These are phyloP conservation scores for Capreolus pygargus DNA, from an alignment of 2,113 vertebrate genomes.

Conservation along the genomic window DNA sequence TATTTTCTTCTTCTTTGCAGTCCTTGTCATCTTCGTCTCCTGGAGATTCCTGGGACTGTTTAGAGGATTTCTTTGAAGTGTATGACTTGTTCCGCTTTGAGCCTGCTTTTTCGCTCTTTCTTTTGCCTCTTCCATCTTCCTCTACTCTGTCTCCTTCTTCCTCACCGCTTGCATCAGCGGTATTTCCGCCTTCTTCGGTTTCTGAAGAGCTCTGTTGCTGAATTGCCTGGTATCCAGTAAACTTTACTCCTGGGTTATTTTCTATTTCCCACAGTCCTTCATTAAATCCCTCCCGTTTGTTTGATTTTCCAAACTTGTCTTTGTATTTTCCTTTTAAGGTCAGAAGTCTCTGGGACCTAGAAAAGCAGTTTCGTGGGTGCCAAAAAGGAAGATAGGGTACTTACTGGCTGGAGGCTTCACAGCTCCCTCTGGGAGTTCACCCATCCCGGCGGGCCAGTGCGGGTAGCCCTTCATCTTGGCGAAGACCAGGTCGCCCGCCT, in stretches of 20 bases:
- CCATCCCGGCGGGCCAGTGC: slow-evolving; percentile 91
- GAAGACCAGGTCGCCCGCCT: slow-evolving; percentile 94
- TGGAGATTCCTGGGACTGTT: not conserved
- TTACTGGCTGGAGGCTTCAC: not conserved
- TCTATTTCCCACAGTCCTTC: not conserved
- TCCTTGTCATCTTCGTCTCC: not conserved
- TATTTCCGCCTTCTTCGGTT: not conserved
- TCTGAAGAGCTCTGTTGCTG: not conserved
- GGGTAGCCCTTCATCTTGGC: slow-evolving; percentile 96
- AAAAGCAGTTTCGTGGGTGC: not conserved
- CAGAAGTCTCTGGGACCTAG: not conserved
- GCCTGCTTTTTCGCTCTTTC: not conserved
- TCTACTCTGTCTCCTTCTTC: not conserved
- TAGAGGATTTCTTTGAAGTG: not conserved
- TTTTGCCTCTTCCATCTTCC: not conserved
- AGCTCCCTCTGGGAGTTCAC: not conserved
- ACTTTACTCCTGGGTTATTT: not conserved
- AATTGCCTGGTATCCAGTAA: not conserved
- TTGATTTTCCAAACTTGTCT: not conserved
- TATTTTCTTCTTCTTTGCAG: not conserved
- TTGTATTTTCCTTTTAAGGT: not conserved
- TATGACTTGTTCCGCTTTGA: not conserved
- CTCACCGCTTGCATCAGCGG: not conserved
- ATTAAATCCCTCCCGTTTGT: not conserved
- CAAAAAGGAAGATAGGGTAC: not conserved